Base-by-base conservation (phyloP, 2,113 vertebrate genomes). In the Grammomys surdaster region DNA sequence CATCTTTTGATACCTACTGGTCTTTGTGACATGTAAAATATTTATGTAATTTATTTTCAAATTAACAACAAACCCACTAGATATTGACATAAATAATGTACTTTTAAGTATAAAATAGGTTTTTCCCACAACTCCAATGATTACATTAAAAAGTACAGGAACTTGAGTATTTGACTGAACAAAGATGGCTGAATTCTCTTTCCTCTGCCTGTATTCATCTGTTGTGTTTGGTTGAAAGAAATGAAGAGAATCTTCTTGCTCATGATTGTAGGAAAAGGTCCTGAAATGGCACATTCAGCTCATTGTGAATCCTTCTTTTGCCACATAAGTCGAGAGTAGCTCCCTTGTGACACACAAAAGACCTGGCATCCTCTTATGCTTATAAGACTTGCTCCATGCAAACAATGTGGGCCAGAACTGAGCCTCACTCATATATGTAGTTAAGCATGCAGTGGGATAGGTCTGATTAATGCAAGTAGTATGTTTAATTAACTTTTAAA, bases 71-170 rank as follows among this genome's bases (percentile, higher is more conserved):
- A 91, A 72, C 1, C 22, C 28, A 87, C 9, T 51, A 70, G 94
- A 65, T 69, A 36, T 48, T 93, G 73, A 72, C 36, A 73, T 7
- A 1, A 80, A 22, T 28, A 73, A 51, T 7, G 46, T 58, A 65
- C 54, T 77, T 65, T 90, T 13, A 58, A 69, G 48, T 81, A 81
- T 85, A 95, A 95, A 89, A 69, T 54, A 67, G 63, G 65, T 91
- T 85, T 86, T 36, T 11, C 69, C 65, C 54, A 76, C 22, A 14
- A 90, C 75, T 91, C 88, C 33, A 80, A 43, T 85, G 19, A 88
- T 31, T 8, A 31, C 5, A 51, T 67, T 87, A 65, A 86, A 65
- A 86, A 48, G n/a, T 89, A 24, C 2, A 85, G 12, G 75, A 86
- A 1, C 5, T 31, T 86, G 78, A 85, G 24, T 65, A 31, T 60